Conservation (phyloP, 2,113 vertebrate species). For the Pollimyrus isidori region DNA sequence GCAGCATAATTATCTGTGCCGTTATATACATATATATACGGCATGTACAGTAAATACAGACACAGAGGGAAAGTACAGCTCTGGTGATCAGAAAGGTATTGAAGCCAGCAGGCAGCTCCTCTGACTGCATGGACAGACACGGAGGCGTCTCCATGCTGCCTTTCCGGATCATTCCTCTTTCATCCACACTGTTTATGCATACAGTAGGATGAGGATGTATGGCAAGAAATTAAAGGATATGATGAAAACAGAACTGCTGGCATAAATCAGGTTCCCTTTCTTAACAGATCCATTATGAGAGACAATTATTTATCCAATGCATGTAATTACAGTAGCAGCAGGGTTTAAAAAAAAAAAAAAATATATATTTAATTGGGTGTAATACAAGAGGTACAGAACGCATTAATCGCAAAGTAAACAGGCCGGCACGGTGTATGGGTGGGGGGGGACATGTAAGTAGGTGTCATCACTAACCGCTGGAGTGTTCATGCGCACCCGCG, state of each 20-base stretch:
- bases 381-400: not conserved
- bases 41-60: not conserved
- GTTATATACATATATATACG: not conserved
- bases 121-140: not conserved
- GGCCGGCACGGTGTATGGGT: not conserved
- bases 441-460: not conserved
- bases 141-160: not conserved
- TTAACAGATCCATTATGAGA: not conserved
- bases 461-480: not conserved
- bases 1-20: not conserved
- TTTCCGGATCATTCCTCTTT: not conserved
- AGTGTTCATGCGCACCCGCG: not conserved
- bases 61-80: not conserved
- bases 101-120: not conserved
- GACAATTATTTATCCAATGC: not conserved
- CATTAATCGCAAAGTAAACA: slow-evolving; percentile 12
- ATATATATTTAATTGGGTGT: slow-evolving; percentile 4
- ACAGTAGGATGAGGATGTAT: not conserved
- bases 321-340: slow-evolving; percentile 1
- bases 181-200: not conserved
- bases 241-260: not conserved
- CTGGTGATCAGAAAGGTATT: not conserved
- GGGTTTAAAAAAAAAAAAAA: too few species aligned
- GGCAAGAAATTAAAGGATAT: not conserved
- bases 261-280: slow-evolving; percentile 11